Percentiles rank a stretch among this genome's conserved stretches.
Evolutionary conservation across 2,888 invertebrate species (phyloP).

Genomic region (Druceiella hillmani): DNA sequence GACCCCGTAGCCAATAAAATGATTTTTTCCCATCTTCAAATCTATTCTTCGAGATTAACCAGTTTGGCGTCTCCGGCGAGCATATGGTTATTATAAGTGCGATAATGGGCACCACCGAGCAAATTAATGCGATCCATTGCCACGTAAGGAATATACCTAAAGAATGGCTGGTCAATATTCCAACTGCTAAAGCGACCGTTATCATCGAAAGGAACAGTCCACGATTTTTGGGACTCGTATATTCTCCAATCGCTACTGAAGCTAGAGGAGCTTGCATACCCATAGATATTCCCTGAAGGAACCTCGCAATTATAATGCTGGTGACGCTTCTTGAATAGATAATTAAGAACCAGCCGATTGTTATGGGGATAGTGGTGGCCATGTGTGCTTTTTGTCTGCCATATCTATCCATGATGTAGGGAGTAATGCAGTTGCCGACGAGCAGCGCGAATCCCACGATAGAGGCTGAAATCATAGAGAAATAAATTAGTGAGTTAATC

Average conservation of each 20-base stretch:
- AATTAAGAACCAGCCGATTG: slow-evolving; percentile 55
- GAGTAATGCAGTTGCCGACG: slow-evolving; percentile 53
- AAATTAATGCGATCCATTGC: slow-evolving; percentile 51
- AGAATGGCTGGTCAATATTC: slow-evolving; percentile 56
- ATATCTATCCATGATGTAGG: slow-evolving; percentile 48
- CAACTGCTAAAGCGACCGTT: slow-evolving; percentile 54
- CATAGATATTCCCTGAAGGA: slow-evolving; percentile 49
- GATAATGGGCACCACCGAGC: slow-evolving; percentile 45
- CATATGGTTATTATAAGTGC: slow-evolving; percentile 49
- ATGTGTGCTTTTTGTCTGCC: slow-evolving; percentile 54
- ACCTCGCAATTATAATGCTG: slow-evolving; percentile 46
- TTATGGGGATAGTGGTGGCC: slow-evolving; percentile 47
- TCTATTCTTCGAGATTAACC: slow-evolving; percentile 56
- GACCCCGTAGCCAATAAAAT: slow-evolving; percentile 53
- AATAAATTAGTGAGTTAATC: no score
- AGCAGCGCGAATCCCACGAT: slow-evolving; percentile 56
- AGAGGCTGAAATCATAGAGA: slow-evolving; percentile 46
- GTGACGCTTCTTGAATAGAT: slow-evolving; percentile 41
- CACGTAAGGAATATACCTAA: slow-evolving; percentile 57
- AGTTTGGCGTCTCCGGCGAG: slow-evolving; percentile 61
- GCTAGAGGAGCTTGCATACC: slow-evolving; percentile 52
- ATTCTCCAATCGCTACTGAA: slow-evolving; percentile 55
- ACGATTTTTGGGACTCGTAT: slow-evolving; percentile 54
- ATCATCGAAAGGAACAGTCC: slow-evolving; percentile 57
- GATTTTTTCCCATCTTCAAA: slow-evolving; percentile 51